phyloP scores from a whole-genome alignment of 2,888 invertebrate genomes.

The Stramonita haemastoma region DNA sequence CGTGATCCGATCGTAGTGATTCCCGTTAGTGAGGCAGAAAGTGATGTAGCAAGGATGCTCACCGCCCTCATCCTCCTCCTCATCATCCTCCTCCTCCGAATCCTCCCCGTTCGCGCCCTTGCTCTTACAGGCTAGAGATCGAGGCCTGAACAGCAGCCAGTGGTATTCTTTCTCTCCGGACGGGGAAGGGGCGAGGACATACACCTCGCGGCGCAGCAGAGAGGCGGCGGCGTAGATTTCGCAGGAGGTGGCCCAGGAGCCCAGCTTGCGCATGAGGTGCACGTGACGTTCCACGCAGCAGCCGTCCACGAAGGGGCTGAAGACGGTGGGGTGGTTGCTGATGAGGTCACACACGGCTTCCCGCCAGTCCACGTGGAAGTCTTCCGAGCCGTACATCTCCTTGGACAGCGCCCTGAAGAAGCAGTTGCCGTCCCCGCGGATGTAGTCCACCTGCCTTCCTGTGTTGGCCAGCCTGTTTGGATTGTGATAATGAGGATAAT shows the following conservation, averaged over 20 bases:
- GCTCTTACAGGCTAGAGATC: background rate
- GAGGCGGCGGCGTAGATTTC: conserved; percentile 71
- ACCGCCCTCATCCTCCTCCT: background rate
- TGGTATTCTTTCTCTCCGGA: conserved; percentile 54
- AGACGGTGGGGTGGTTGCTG: conserved; percentile 59
- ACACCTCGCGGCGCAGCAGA: conserved; percentile 63
- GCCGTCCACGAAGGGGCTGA: conserved; percentile 63
- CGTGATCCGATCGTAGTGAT: conserved; percentile 69
- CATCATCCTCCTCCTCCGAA: too few relatives aligned
- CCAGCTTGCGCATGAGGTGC: conserved; percentile 56
- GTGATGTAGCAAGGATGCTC: conserved; percentile 61
- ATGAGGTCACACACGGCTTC: conserved; percentile 66
- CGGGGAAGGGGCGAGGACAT: conserved; percentile 66
- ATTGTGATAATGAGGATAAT: background rate
- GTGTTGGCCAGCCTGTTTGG: conserved; percentile 50
- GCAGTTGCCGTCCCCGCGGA: conserved; percentile 70
- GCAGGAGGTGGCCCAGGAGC: conserved; percentile 68
- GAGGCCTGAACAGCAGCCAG: conserved; percentile 66
- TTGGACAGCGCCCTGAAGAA: conserved; percentile 71
- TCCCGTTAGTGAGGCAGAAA: conserved; percentile 70
- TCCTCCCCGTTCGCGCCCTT: background rate
- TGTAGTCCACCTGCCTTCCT: conserved; percentile 63
- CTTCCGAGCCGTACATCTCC: conserved; percentile 64
- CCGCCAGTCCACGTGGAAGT: conserved; percentile 64
- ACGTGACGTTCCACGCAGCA: conserved; percentile 60